Evolutionary conservation across 2,888 invertebrate species (phyloP), one percentile per base, ranked within the genome.

Genomic region (Onthophagus sagittarius): DNA sequence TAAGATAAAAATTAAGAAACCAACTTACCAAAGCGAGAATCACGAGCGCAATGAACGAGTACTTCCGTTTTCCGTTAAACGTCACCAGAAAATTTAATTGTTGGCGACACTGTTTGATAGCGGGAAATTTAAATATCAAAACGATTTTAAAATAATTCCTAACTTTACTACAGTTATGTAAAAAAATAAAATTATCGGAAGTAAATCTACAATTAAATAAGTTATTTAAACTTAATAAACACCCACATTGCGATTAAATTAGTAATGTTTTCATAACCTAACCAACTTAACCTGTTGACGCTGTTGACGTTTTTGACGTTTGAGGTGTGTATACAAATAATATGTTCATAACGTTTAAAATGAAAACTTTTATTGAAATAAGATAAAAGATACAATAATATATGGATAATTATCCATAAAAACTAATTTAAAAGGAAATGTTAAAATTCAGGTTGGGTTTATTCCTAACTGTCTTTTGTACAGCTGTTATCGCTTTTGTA

Each of bases 371-470:
- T 23, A 23, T 23, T 23, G 23, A 23, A 23, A 23, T 3, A 23
- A 23, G 23, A 23, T 23, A 23, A 23, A 23, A 23, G 23, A 23
- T 23, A 23, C 3, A 23, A 23, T 2, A 23, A 23, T 23, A 23
- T 23, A 23, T 23, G 23, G 23, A 23, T 23, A 23, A 23, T 3
- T 23, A 23, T 23, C 23, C 23, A 23, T 23, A 23, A 23, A 23
- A 23, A 23, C 23, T 23, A 23, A 23, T 3, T 1, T 53, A 9
- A 53, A 53, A 53, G 67, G 74, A 71, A 31, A 78, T 78, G 77
- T 76, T 77, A 62, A 78, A 80, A 77, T 75, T 79, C 65, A 79
- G 78, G 76, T 78, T 79, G 76, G 78, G 77, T 53, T 79, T 76
- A 69, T 71, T 80, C 69, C 74, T 78, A 72, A 75, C 75, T 73